These are phyloP conservation scores for Meloidogyne floridensis DNA, from an alignment of 1,140 invertebrate genomes.

Conservation along the genomic window DNA sequence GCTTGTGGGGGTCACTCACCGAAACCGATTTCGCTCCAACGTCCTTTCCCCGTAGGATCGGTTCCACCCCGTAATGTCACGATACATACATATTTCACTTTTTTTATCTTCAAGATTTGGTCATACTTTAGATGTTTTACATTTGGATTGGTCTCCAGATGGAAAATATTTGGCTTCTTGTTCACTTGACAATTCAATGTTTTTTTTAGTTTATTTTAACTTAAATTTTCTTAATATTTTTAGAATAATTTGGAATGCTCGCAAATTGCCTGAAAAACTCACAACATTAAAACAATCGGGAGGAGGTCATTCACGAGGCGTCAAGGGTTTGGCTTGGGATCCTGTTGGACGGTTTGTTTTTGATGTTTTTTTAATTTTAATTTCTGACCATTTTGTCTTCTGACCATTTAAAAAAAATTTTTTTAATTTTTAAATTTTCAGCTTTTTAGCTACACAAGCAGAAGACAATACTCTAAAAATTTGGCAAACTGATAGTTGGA, in stretches of 20 bases:
- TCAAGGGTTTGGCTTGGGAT: slow-evolving; percentile 37
- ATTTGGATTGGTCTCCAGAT: slow-evolving; percentile 40
- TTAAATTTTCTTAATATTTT: not conserved
- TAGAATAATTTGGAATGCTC: slow-evolving; percentile 37
- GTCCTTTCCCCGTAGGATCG: no score
- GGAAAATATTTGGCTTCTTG: slow-evolving; percentile 35
- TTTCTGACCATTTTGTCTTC: no score
- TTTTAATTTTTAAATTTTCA: not conserved
- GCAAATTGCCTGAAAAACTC: slow-evolving; percentile 31
- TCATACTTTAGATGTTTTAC: slow-evolving; percentile 33
- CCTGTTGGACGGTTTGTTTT: slow-evolving; percentile 27
- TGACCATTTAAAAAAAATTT: no score
- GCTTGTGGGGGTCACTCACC: no score
- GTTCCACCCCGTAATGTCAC: no score
- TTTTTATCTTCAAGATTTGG: no score
- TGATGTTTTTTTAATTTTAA: not conserved
- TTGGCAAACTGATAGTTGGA: slow-evolving; percentile 40
- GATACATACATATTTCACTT: no score
- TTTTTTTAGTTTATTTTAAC: slow-evolving; percentile 8
- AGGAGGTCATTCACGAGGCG: slow-evolving; percentile 28
- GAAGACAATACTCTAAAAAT: slow-evolving; percentile 39
- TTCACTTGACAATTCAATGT: slow-evolving; percentile 35
- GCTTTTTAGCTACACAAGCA: slow-evolving; percentile 36
- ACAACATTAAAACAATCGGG: slow-evolving; percentile 25
- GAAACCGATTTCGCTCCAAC: no score